Conservation (phyloP, 2,797 vertebrate species). For the Spheniscus humboldti region DNA sequence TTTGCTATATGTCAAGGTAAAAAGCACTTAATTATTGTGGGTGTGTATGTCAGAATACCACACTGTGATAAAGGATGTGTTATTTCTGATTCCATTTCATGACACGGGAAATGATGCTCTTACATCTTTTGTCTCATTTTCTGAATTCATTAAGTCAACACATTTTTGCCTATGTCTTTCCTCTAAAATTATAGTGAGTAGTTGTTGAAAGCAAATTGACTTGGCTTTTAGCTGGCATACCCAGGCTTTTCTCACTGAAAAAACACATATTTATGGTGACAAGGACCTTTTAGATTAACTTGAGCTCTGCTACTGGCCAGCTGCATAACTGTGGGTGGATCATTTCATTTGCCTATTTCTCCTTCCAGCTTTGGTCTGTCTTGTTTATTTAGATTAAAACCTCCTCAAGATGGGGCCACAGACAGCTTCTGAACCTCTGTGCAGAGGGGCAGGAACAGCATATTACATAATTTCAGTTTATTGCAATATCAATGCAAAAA, state of each 20-base stretch:
- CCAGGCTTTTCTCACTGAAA: neutral
- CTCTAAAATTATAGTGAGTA: neutral
- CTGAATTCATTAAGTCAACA: neutral
- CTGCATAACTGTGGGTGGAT: neutral
- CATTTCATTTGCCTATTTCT: neutral
- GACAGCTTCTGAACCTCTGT: neutral
- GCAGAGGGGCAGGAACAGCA: neutral
- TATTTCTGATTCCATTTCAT: neutral
- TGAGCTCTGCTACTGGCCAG: neutral
- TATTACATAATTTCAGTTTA: neutral
- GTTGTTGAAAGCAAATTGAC: neutral
- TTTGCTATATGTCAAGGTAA: neutral
- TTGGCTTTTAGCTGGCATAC: neutral
- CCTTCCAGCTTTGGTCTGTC: neutral
- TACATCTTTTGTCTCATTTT: neutral
- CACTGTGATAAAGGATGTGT: neutral
- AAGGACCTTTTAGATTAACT: neutral
- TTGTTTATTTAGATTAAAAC: neutral
- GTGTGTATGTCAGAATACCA: neutral
- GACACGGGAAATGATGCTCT: fast-evolving
- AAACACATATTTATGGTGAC: neutral
- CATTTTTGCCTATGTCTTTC: neutral
- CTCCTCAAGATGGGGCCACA: neutral
- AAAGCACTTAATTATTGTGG: neutral
- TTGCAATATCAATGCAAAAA: neutral